Evolutionary conservation across 2,888 invertebrate genomes (phyloP).

Genomic region (Brenthis ino): DNA sequence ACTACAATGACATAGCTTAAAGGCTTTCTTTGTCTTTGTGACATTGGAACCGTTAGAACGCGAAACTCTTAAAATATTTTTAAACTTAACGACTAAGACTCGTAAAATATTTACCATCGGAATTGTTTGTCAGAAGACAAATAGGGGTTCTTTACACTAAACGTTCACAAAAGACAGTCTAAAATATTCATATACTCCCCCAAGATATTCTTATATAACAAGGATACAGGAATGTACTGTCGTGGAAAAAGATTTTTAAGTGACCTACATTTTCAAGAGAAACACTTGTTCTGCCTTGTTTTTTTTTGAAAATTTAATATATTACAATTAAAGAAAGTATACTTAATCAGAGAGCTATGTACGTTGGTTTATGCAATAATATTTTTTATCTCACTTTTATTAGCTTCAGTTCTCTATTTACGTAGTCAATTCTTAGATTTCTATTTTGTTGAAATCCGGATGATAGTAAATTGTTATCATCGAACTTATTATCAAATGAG

Average conservation of each 20-base stretch:
- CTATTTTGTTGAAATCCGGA: too few relatives aligned
- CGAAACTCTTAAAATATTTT: constrained; percentile 11
- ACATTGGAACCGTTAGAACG: not conserved
- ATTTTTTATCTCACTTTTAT: too few relatives aligned
- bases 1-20: not conserved
- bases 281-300: not conserved
- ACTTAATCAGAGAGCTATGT: not conserved
- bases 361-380: not conserved
- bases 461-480: too few relatives aligned
- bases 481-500: too few relatives aligned
- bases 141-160: constrained; percentile 29
- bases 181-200: constrained; percentile 18
- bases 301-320: not conserved
- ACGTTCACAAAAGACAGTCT: constrained; percentile 22
- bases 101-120: constrained; percentile 9
- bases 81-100: not conserved
- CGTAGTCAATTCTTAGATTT: too few relatives aligned
- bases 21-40: not conserved
- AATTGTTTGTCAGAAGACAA: constrained; percentile 18
- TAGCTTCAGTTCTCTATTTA: too few relatives aligned
- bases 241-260: constrained; percentile 15
- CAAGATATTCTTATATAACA: constrained; percentile 22
- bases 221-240: constrained; percentile 15
- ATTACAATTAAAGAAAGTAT: not conserved
- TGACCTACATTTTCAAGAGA: constrained; percentile 11